Conservation (phyloP, 1,140 invertebrate genomes). For the Drosophila sechellia region DNA sequence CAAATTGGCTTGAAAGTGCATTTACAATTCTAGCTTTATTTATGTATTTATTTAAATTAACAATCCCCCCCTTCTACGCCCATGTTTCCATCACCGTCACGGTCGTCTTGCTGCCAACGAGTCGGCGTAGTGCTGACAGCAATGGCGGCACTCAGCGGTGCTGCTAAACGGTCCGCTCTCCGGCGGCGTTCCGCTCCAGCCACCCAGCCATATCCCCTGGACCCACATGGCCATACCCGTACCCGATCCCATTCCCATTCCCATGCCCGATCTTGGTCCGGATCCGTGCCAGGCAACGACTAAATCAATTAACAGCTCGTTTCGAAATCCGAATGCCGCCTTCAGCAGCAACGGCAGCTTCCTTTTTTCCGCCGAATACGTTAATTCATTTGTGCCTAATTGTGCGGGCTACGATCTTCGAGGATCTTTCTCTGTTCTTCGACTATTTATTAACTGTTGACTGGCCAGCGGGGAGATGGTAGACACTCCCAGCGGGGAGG, state of each 20-base stretch:
- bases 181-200: not conserved
- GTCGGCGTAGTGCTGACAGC: conserved; percentile 68
- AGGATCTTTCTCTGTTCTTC: conserved; percentile 38
- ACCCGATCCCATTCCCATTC: not conserved
- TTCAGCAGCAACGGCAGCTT: conserved; percentile 47
- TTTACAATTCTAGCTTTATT: no score
- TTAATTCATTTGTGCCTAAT: conserved; percentile 68
- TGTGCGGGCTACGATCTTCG: conserved; percentile 38
- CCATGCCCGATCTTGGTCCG: conserved; percentile 9
- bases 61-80: not conserved
- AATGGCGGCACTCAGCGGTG: conserved; percentile 75
- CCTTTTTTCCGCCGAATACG: conserved; percentile 52
- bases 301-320: conserved; percentile 83
- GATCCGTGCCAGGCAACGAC: conserved; percentile 58
- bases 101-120: conserved; percentile 53
- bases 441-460: conserved; percentile 80
- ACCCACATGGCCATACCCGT: not conserved
- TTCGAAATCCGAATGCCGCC: conserved; percentile 67
- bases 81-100: conserved; percentile 60
- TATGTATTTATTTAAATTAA: no score
- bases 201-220: not conserved
- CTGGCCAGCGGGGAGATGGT: conserved; percentile 28
- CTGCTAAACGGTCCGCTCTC: conserved; percentile 10
- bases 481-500: conserved; percentile 17
- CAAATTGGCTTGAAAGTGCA: no score